These are phyloP conservation scores for Aurelia sp. DNA, from an alignment of 30 jellyfish, hydroid and myxozoan species.

Conservation along the genomic window DNA sequence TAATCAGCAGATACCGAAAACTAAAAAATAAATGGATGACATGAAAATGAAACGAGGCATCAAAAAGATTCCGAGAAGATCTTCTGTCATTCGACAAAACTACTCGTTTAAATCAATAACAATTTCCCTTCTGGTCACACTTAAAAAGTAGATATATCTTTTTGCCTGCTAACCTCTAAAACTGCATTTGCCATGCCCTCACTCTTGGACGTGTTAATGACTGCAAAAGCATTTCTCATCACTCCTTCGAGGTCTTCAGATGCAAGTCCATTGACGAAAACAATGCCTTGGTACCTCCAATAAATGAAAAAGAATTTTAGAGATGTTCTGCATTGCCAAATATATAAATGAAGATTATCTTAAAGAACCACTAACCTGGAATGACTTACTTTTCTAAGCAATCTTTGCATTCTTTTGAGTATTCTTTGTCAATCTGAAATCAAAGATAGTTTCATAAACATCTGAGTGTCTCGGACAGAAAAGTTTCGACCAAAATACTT, in stretches of 20 bases:
- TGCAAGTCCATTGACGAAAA: slow-evolving; percentile 23
- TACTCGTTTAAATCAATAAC: too few species aligned
- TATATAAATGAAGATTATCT: too few species aligned
- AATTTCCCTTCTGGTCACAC: too few species aligned
- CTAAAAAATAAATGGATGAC: too few species aligned
- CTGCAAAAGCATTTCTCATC: slow-evolving; percentile 62
- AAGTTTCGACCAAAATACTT: too few species aligned
- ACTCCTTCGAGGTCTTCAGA: slow-evolving; percentile 22
- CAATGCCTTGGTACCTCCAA: slow-evolving; percentile 55
- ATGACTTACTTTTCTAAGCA: slow-evolving; percentile 1
- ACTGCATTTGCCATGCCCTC: slow-evolving; percentile 93
- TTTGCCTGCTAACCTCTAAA: slow-evolving; percentile 56
- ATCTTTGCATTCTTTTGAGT: slow-evolving; percentile 1
- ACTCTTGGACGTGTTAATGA: slow-evolving; percentile 73
- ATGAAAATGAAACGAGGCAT: too few species aligned
- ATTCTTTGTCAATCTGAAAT: slow-evolving; percentile 48
- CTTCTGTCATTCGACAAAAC: too few species aligned
- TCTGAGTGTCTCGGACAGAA: too few species aligned
- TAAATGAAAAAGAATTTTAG: neutral
- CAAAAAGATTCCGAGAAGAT: too few species aligned
- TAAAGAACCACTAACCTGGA: too few species aligned
- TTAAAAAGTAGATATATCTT: too few species aligned
- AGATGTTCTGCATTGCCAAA: neutral
- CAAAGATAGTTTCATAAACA: neutral
- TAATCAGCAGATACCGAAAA: too few species aligned